Conservation (phyloP, 2,113 vertebrate species). For the Platycercus adscitus region DNA sequence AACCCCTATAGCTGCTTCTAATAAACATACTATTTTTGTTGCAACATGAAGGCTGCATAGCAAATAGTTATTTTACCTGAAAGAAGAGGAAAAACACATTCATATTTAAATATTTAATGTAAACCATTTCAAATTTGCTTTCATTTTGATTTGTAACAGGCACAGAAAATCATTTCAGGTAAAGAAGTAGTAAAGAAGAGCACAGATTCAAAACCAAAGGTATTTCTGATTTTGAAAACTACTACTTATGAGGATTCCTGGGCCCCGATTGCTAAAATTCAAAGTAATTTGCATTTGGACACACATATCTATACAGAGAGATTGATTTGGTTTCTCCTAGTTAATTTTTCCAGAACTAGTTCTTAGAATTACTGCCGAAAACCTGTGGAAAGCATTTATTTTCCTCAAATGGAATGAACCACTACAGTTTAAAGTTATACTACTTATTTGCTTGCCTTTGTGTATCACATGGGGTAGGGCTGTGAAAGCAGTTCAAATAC, state of each 20-base stretch:
- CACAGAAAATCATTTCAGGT: constrained; percentile 40
- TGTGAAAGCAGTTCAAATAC: not conserved
- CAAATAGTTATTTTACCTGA: not conserved
- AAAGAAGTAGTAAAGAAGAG: constrained; percentile 26
- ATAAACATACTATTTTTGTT: not conserved
- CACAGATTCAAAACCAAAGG: not conserved
- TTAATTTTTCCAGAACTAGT: not conserved
- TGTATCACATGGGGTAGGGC: not conserved
- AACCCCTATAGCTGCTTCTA: not conserved
- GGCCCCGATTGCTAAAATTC: not conserved
- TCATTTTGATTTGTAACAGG: constrained; percentile 36
- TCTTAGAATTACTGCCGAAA: not conserved
- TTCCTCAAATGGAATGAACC: not conserved
- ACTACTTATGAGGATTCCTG: not conserved
- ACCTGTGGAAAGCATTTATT: not conserved
- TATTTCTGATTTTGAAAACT: constrained; percentile 34
- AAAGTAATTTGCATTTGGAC: not conserved
- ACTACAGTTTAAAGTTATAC: not conserved
- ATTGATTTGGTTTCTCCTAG: not conserved
- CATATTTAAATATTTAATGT: not conserved
- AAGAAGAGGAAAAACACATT: not conserved
- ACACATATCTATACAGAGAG: not conserved
- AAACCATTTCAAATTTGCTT: constrained; percentile 41
- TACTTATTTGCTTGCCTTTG: not conserved
- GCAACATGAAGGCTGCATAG: not conserved